Evolutionary conservation across 2,113 vertebrate genomes (phyloP), one percentile per base, ranked within the genome.

Genomic region (Thryonomys swinderianus): DNA sequence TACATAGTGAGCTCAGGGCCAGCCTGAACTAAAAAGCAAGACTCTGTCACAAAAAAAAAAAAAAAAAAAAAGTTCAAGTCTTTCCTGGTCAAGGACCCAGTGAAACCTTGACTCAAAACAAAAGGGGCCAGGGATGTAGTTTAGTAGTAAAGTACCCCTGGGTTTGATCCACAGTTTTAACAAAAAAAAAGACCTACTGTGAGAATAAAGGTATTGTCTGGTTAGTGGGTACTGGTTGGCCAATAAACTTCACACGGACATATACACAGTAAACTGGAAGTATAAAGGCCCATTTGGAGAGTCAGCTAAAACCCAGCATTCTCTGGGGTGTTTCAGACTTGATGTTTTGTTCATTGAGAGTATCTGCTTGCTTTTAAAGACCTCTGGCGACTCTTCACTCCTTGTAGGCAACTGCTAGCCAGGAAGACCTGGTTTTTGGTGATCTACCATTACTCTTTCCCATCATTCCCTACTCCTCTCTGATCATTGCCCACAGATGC

Each of bases 311-410:
- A 48, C 74, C 79, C 27, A 45, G 32, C 5, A 0, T 57, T 48
- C 7, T 85, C 34, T 93, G 67, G 90, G 81, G 45, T 64, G 27
- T 93, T 67, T 96, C 20, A 53, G 91, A 48, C 55, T 88, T 94
- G 25, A 5, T 32, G 7, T 94, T 76, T 61, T 83, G 21, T 71
- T 87, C 2, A 3, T 61, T 95, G 64, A 34, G 42, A 89, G 40
- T 10, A 30, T 88, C 40, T 76, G 34, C 80, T 80, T 59, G 20
- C 37, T 51, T 51, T 51, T 90, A 61, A 85, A 57, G 30, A 71
- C 55, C 57, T 86, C 66, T 64, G n/a, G n/a, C 57, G 81, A 55
- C 59, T 80, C 79, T 74, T 59, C 32, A 51, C 57, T 89, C 48
- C 85, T 40, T 5, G 1, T 67, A 45, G 32, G n/a, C 30, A 7